phyloP scores from a whole-genome alignment of 2,888 invertebrate species.

The Nomada lathburiana region DNA sequence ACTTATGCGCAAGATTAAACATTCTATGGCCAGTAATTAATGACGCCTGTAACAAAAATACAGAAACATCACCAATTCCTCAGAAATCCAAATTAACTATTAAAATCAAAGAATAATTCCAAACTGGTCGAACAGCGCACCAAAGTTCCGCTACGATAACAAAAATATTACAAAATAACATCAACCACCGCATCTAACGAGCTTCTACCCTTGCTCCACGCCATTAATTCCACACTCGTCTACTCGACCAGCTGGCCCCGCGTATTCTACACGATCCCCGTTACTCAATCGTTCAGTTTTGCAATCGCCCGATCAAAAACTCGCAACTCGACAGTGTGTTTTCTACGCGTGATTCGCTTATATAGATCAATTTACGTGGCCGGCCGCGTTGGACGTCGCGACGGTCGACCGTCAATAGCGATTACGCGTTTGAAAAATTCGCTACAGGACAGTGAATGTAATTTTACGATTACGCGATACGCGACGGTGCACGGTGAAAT shows the following conservation, averaged over 20 bases:
- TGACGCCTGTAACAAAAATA: no score
- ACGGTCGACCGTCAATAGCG: slow-evolving; percentile 35
- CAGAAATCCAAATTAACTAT: no score
- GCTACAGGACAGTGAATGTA: slow-evolving; percentile 33
- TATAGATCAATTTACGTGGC: slow-evolving; percentile 47
- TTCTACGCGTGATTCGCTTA: slow-evolving; percentile 31
- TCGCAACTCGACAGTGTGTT: slow-evolving; percentile 15
- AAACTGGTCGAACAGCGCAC: no score
- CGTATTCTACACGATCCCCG: neutral
- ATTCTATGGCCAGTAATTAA: no score
- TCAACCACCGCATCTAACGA: no score
- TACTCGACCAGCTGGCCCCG: neutral
- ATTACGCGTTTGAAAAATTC: slow-evolving; percentile 46
- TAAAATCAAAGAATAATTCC: no score
- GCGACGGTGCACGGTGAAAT: slow-evolving; percentile 42
- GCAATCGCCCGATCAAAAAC: neutral
- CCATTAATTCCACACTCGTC: no score
- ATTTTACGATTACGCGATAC: slow-evolving; percentile 53
- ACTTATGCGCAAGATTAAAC: no score
- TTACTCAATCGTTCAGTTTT: slow-evolving; percentile 25
- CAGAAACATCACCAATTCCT: no score
- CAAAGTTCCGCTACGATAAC: no score
- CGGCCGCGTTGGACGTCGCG: slow-evolving; percentile 3
- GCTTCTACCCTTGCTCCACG: no score
- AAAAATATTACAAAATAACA: no score